Conservation (phyloP, 1,140 invertebrate genomes). For the Nephila pilipes region DNA sequence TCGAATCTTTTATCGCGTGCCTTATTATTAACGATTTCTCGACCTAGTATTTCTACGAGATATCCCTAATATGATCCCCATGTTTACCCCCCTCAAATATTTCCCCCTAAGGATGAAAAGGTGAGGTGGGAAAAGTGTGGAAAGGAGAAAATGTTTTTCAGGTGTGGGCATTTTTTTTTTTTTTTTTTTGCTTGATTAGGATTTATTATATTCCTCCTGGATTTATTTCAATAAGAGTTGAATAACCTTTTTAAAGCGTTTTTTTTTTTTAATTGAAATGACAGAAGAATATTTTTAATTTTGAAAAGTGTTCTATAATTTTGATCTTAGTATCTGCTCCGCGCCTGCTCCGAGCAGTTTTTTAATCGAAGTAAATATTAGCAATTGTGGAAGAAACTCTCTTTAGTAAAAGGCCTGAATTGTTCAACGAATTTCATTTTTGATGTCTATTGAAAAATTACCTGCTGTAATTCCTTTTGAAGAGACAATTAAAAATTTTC, state of each 20-base stretch:
- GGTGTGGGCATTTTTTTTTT: neutral
- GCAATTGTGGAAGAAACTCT: too few species aligned
- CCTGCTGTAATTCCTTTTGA: neutral
- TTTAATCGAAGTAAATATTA: too few species aligned
- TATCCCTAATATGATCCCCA: neutral
- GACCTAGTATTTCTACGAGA: neutral
- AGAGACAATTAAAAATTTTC: conserved; percentile 30
- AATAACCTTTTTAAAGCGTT: neutral
- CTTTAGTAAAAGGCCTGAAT: too few species aligned
- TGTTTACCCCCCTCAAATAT: neutral
- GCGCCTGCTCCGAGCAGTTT: too few species aligned
- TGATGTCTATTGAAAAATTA: neutral
- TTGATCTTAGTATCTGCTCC: too few species aligned
- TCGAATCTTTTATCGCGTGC: neutral
- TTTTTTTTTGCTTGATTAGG: neutral
- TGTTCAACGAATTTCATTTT: too few species aligned
- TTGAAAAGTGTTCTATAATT: too few species aligned
- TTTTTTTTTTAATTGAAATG: too few species aligned
- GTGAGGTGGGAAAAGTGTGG: neutral
- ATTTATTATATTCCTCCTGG: too few species aligned
- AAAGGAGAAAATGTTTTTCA: neutral
- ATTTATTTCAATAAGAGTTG: too few species aligned
- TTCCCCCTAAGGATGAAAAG: neutral
- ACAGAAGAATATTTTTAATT: too few species aligned
- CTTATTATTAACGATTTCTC: neutral